Base-by-base conservation (phyloP, 2,797 vertebrate species). In the Myoxocephalus aenaeus region DNA sequence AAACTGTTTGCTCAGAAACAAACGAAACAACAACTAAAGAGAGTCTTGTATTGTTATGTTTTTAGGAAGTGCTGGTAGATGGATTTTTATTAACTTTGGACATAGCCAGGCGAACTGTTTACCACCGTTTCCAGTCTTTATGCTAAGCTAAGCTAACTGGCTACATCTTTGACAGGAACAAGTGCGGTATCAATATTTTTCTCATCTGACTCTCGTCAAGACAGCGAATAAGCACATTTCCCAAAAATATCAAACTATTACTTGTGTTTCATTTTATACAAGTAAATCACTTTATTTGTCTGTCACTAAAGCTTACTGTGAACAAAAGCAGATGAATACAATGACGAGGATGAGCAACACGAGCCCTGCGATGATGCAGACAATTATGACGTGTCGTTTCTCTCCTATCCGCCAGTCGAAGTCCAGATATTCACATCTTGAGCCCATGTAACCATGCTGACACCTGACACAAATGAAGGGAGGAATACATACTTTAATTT, bases 391-490 rank as follows among this genome's bases (percentile, higher is more conserved):
- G 69, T 95, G 93, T 14, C 87, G 88, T 63, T 69, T 92, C 5
- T 94, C 95, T 1, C 82, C 94, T 65, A 81, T 93, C 27, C 42
- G 90, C 89, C 75, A 92, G 79, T 86, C 95, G 42, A 97, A 68
- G 72, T 96, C 93, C 61, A 96, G 64, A 25, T 93, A 93, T 91
- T 97, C 96, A 70, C 97, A 99, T 51, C 97, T 95, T 40, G 92
- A 53, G 5, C 97, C 97, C 0, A 86, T 64, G 80, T 93, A 98
- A 70, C 96, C 96, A 1, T 9, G 58, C 4, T 95, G 93, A 42
- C 97, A 99, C 83, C 97, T 98, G 87, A 57, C 38, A 67, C 5
- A 50, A 53, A 69, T 27, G 15, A 61, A 51, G 57, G 11, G 3
- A 11, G 22, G 5, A 1, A 3, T 1, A 15, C 2, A 9, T 48